Percentiles rank a stretch among this genome's conserved stretches.
These are phyloP conservation scores for Pleuronectes platessa DNA, from an alignment of 2,113 vertebrate genomes.

Conservation along the genomic window DNA sequence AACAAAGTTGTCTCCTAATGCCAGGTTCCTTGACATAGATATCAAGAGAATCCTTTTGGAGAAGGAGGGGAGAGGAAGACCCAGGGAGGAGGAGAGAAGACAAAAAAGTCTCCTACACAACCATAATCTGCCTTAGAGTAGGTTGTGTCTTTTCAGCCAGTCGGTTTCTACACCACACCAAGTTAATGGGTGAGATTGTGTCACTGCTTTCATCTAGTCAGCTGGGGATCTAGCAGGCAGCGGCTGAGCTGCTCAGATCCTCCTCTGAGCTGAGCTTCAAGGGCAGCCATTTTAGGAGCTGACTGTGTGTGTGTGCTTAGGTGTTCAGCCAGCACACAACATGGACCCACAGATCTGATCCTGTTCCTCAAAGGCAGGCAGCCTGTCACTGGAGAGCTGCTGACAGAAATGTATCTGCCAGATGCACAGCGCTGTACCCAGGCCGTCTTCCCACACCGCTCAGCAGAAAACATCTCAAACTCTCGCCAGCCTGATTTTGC, in stretches of 20 bases:
- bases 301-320: slow-evolving; percentile 78
- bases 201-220: slow-evolving; percentile 92
- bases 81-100: neutral
- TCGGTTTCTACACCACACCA: slow-evolving; percentile 86
- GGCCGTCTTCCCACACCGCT: slow-evolving; percentile 71
- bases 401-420: slow-evolving; percentile 85
- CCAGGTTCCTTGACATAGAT: slow-evolving; percentile 77
- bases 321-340: slow-evolving; percentile 89
- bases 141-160: slow-evolving; percentile 74
- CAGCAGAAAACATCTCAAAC: slow-evolving; percentile 75
- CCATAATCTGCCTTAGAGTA: slow-evolving; percentile 82
- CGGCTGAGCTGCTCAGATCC: slow-evolving; percentile 92
- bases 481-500: slow-evolving; percentile 60
- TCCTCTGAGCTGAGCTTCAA: slow-evolving; percentile 87
- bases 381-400: slow-evolving; percentile 83
- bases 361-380: slow-evolving; percentile 83
- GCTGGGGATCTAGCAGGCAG: slow-evolving; percentile 90
- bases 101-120: slow-evolving; percentile 62
- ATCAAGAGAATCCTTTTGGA: slow-evolving; percentile 66
- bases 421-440: slow-evolving; percentile 76
- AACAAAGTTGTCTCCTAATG: slow-evolving; percentile 90
- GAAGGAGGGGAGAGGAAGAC: slow-evolving; percentile 50
- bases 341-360: slow-evolving; percentile 93
- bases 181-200: slow-evolving; percentile 90
- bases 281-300: slow-evolving; percentile 98